A percentile compares a stretch with the other conserved stretches of the same genome.
These are phyloP conservation scores for Apostichopus parvimensis DNA, from an alignment of 35 echinoderm and acorn worm genomes.

Conservation along the genomic window DNA sequence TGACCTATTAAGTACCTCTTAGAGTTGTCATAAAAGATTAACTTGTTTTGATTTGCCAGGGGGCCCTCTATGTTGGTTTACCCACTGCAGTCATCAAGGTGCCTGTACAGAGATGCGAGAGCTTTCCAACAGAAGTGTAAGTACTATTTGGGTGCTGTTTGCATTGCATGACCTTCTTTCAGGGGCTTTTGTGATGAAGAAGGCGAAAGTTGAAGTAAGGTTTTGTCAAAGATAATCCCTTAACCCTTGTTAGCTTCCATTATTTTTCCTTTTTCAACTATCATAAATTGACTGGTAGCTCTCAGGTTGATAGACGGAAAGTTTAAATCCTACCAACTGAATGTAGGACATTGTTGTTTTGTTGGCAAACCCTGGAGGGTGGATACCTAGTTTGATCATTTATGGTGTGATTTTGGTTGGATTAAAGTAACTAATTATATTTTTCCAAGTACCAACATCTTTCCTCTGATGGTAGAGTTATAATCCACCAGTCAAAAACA, in stretches of 20 bases:
- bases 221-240: not conserved
- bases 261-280: not conserved
- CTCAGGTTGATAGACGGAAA: not conserved
- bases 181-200: too few species aligned
- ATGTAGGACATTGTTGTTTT: too few species aligned
- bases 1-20: not conserved
- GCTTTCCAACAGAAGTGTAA: constrained; percentile 66
- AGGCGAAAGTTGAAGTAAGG: too few species aligned
- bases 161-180: too few species aligned
- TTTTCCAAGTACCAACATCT: too few species aligned
- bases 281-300: constrained; percentile 1
- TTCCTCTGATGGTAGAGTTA: too few species aligned
- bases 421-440: too few species aligned
- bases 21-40: constrained; percentile 9
- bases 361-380: too few species aligned
- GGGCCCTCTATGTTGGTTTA: constrained; percentile 80
- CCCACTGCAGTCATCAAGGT: constrained; percentile 81
- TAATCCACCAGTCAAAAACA: too few species aligned
- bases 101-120: constrained; percentile 71
- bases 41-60: constrained; percentile 54
- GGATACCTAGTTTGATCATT: too few species aligned
- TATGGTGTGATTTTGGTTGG: too few species aligned
- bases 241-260: not conserved
- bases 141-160: not conserved
- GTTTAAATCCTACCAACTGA: not conserved